phyloP scores from a whole-genome alignment of 2,113 vertebrate species.

The Bothrops jararaca region DNA sequence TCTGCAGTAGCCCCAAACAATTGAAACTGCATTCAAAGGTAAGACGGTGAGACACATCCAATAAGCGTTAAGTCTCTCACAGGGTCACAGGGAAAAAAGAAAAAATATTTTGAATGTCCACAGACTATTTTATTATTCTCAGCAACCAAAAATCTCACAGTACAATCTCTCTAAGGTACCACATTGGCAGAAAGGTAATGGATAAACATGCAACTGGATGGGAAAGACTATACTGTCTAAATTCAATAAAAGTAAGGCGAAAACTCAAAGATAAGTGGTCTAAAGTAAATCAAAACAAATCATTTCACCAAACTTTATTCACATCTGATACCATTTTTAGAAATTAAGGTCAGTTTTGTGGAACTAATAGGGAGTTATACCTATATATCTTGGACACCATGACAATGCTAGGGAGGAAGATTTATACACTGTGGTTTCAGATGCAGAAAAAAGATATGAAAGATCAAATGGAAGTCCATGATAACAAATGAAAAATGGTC shows the following conservation, averaged over 20 bases:
- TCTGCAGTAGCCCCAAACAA: slow-evolving; percentile 45
- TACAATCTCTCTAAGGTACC: slow-evolving; percentile 66
- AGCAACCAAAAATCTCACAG: slow-evolving; percentile 64
- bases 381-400: slow-evolving; percentile 81
- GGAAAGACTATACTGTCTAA: slow-evolving; percentile 69
- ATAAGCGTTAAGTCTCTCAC: slow-evolving; percentile 24
- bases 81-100: slow-evolving; percentile 54
- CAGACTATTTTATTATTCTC: slow-evolving; percentile 62
- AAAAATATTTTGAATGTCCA: slow-evolving; percentile 46
- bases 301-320: slow-evolving; percentile 80
- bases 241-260: slow-evolving; percentile 78
- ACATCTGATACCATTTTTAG: slow-evolving; percentile 85
- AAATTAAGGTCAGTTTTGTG: slow-evolving; percentile 85
- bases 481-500: slow-evolving; percentile 91
- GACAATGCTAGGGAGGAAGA: slow-evolving; percentile 83
- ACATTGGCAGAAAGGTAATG: slow-evolving; percentile 66
- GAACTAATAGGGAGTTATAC: slow-evolving; percentile 81
- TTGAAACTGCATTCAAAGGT: slow-evolving; percentile 46
- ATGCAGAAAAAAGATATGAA: slow-evolving; percentile 85
- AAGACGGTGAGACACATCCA: slow-evolving; percentile 13
- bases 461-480: slow-evolving; percentile 90
- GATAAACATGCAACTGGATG: slow-evolving; percentile 68
- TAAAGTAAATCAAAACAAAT: slow-evolving; percentile 84
- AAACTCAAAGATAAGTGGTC: slow-evolving; percentile 78
- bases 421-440: slow-evolving; percentile 88